Evolutionary conservation across 2,113 vertebrate genomes (phyloP).

Genomic region (Motacilla tschutschensis): DNA sequence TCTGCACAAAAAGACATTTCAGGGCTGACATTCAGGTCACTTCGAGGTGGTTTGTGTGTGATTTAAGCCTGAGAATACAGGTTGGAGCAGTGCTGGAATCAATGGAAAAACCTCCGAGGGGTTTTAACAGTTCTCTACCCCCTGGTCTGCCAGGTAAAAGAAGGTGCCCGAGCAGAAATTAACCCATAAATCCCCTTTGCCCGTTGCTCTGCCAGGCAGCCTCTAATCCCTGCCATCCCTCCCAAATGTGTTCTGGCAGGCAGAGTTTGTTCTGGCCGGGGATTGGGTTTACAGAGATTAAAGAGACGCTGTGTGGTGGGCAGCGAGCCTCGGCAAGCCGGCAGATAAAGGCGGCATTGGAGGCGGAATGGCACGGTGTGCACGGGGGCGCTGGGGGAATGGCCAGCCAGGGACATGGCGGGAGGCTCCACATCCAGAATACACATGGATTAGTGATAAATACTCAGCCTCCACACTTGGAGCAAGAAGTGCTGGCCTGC

Average conservation of each 20-base stretch:
- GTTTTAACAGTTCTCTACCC: not conserved
- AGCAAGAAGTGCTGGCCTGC: not conserved
- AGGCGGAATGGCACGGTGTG: rapidly evolving
- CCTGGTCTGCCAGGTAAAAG: not conserved
- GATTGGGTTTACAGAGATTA: not conserved
- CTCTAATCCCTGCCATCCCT: not conserved
- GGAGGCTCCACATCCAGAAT: not conserved
- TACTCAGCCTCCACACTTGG: not conserved
- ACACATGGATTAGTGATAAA: not conserved
- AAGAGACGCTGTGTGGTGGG: not conserved
- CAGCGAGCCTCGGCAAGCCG: not conserved
- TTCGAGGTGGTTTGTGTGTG: not conserved
- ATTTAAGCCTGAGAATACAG: not conserved
- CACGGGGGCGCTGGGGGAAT: rapidly evolving
- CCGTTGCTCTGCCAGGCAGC: not conserved
- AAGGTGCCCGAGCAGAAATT: not conserved
- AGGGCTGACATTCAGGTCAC: not conserved
- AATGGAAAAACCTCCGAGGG: slow-evolving; percentile 13
- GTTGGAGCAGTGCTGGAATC: not conserved
- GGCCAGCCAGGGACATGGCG: not conserved
- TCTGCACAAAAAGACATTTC: not conserved
- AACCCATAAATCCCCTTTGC: not conserved
- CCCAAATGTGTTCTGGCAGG: not conserved
- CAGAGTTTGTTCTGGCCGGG: not conserved
- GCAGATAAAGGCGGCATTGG: slow-evolving; percentile 30